phyloP scores from a whole-genome alignment of 2,113 vertebrate species.

The Oryzias celebensis region DNA sequence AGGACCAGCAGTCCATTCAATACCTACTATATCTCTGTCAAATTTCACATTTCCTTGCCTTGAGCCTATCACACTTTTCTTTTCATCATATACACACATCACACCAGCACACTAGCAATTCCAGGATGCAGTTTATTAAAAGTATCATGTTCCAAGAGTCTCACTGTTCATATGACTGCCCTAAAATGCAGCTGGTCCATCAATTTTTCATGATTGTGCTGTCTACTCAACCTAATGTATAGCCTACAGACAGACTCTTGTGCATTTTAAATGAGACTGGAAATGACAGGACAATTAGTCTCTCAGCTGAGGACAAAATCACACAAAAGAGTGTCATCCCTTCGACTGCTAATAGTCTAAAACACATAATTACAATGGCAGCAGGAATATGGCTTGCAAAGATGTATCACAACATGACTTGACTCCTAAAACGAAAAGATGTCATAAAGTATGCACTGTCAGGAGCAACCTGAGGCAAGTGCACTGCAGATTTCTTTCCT shows the following conservation, averaged over 20 bases:
- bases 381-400: conserved; percentile 10
- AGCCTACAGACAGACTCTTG: conserved; percentile 55
- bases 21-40: conserved; percentile 20
- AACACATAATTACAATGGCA: conserved; percentile 9
- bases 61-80: conserved; percentile 11
- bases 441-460: conserved; percentile 28
- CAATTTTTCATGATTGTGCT: conserved; percentile 65
- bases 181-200: conserved; percentile 58
- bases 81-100: conserved; percentile 17
- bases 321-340: conserved; percentile 15
- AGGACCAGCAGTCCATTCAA: conserved; percentile 37
- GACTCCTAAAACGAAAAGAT: conserved; percentile 27
- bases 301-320: conserved; percentile 49
- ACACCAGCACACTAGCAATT: conserved; percentile 13
- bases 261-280: conserved; percentile 62
- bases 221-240: conserved; percentile 58
- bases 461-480: conserved; percentile 28
- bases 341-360: conserved; percentile 19
- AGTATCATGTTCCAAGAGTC: conserved; percentile 34
- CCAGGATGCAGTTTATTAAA: conserved; percentile 47
- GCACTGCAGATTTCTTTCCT: conserved; percentile 21
- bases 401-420: conserved; percentile 15
- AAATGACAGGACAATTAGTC: conserved; percentile 67
- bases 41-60: conserved; percentile 40
- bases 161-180: conserved; percentile 34